Percentiles rank a stretch among this genome's conserved stretches.
These are phyloP conservation scores for Lochmaea capreae DNA, from an alignment of 2,888 invertebrate species.

Conservation along the genomic window DNA sequence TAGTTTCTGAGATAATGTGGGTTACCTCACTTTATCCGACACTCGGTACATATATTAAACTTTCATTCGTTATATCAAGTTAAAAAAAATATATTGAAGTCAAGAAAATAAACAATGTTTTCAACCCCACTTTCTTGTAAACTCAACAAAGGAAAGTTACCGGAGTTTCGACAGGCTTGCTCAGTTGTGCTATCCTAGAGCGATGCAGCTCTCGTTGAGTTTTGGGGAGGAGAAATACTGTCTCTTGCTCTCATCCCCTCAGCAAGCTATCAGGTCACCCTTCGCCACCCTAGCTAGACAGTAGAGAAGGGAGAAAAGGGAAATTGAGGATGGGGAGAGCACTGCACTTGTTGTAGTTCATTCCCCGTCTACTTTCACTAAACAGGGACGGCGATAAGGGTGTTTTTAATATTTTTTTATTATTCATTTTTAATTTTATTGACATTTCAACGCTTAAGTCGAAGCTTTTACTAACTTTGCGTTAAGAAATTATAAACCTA, in stretches of 20 bases:
- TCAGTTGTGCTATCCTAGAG: conserved; percentile 11
- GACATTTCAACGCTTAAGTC: background rate
- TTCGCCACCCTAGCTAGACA: conserved; percentile 35
- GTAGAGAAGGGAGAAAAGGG: conserved; percentile 19
- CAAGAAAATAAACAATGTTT: background rate
- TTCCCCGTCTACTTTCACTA: conserved; percentile 40
- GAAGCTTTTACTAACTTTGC: background rate
- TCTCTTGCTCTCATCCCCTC: conserved; percentile 23
- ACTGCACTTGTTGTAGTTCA: conserved; percentile 45
- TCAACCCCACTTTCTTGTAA: background rate
- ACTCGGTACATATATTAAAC: too few relatives aligned
- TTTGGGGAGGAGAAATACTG: conserved; percentile 12
- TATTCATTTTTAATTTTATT: too few relatives aligned
- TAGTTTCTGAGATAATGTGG: too few relatives aligned
- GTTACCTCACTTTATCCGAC: too few relatives aligned
- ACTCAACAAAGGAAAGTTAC: background rate
- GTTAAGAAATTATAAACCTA: too few relatives aligned
- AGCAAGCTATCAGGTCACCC: conserved; percentile 30
- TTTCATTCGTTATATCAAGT: too few relatives aligned
- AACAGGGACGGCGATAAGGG: conserved; percentile 16
- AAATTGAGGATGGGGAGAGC: conserved; percentile 31
- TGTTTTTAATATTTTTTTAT: background rate
- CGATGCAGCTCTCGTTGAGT: conserved; percentile 2
- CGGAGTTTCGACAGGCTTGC: background rate
- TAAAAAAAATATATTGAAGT: background rate